Base-by-base conservation (phyloP, 2,888 invertebrate species). In the Platycheirus rosarum region DNA sequence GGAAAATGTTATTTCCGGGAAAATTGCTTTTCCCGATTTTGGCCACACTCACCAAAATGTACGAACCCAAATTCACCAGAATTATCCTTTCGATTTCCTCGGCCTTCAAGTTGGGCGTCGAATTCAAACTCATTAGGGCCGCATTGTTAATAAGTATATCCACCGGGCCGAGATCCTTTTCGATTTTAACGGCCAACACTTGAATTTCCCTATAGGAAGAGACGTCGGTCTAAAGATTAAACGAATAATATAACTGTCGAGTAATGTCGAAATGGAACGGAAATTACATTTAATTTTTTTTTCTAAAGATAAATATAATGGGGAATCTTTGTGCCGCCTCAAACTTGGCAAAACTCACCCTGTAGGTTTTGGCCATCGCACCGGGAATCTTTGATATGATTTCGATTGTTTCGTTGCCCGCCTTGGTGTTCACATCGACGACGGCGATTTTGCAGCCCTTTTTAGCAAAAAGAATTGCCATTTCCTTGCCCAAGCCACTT, bases 81-180 rank as follows among this genome's bases (percentile, higher is more conserved):
- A 92, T 86, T 48, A 91, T 90, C 11, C 88, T 88, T 40, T 90
- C 89, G 62, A 91, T 90, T 73, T 91, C 90, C 51, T 90, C 88
- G 32, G 88, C 88, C 46, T 89, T 89, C 23, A 89, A 86, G 13
- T 89, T 88, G 4, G 90, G 88, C 8, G 91, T 88, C 9, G 89
- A 88, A 26, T 90, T 88, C 85, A 89, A 88, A 63, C 90, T 90
- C 86, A 91, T 90, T 11, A 89, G 84, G 1, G 91, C 91, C 0
- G 91, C 91, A 86, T 92, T 92, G 84, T 92, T 91, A 1, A 92
- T 88, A 62, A 92, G 82, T 63, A 92, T 90, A 62, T 92, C 91
- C 11, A 92, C 91, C 0, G 89, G 88, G 1, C 91, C 91, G 84
- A 91, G 71, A 62, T 91, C 89, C 55, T 88, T 88, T 76, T 89